Evolutionary conservation across 2,888 invertebrate genomes (phyloP).

Genomic region (Drosophila setosimentum): DNA sequence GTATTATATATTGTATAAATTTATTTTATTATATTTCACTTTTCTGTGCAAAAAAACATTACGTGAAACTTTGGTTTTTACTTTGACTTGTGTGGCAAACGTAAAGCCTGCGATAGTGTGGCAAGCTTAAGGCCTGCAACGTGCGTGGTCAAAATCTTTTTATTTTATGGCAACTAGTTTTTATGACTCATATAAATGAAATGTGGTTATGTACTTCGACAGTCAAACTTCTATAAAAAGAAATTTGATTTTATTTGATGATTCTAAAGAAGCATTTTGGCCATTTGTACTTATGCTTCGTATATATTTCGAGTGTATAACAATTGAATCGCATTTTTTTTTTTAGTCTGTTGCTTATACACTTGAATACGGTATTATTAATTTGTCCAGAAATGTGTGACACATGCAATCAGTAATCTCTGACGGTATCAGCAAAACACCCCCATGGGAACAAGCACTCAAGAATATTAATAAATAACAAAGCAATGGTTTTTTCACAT

Average conservation of each 20-base stretch:
- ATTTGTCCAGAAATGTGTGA: not conserved
- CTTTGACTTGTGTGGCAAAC: slow-evolving; percentile 17
- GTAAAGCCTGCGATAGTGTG: slow-evolving; percentile 22
- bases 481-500: not conserved
- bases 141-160: slow-evolving; percentile 27
- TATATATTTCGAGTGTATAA: no score
- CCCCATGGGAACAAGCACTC: not conserved
- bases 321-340: no score
- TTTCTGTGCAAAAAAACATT: not conserved
- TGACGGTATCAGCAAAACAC: not conserved
- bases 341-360: not conserved
- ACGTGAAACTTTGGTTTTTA: not conserved
- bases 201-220: slow-evolving; percentile 8
- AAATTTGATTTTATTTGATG: not conserved
- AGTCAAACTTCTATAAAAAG: not conserved
- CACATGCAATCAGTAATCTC: not conserved
- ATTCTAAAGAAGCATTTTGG: not conserved
- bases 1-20: slow-evolving; percentile 7
- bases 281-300: no score
- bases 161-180: slow-evolving; percentile 39
- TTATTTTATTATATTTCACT: slow-evolving; percentile 1
- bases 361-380: not conserved
- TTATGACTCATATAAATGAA: slow-evolving; percentile 53
- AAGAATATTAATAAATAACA: not conserved
- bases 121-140: not conserved